Base-by-base conservation (phyloP, 1,140 invertebrate species). In the Hycleus phaleratus region DNA sequence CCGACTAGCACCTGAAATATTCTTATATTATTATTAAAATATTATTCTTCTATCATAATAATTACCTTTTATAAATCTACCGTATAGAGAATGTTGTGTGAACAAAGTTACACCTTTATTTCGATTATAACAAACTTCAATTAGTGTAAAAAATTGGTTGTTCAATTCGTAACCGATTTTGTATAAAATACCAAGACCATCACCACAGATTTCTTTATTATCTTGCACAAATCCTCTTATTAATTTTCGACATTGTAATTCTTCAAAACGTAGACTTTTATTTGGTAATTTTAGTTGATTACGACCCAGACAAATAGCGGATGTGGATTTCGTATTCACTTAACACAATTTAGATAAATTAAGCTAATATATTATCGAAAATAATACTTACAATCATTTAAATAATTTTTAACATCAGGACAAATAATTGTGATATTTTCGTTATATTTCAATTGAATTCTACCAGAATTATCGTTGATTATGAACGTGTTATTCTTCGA, bases 51-150 rank as follows among this genome's bases (percentile, higher is more conserved):
- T 39, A 39, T 1, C 2, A 10, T 2, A 39, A 39, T 39, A 64
- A 61, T 60, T 64, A 72, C 71, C 49, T 55, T 63, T 60, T n/a
- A 71, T 60, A 55, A 66, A 57, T 24, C 60, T 46, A 46, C 69
- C 69, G 62, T 61, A 52, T 9, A 72, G 9, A 3, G 46, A 7
- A 57, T 73, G 71, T 8, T 65, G 24, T 0, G 66, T 63, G 51
- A 71, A 72, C 4, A 71, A 46, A 7, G 64, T 62, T 2, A 51
- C 45, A 12, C 70, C 70, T 12, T 52, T 49, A 18, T 53, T 43
- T 38, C 32, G 43, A 38, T 68, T 56, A 38, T 70, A 67, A 56
- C 71, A 73, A n/a, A 66, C 60, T 46, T 61, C 55, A 8, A 71
- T 69, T 44, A 73, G 56, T 4, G 60, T 62, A 7, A 68, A n/a